Evolutionary conservation across 2,888 invertebrate species (phyloP).

Genomic region (Limnephilus auricula): DNA sequence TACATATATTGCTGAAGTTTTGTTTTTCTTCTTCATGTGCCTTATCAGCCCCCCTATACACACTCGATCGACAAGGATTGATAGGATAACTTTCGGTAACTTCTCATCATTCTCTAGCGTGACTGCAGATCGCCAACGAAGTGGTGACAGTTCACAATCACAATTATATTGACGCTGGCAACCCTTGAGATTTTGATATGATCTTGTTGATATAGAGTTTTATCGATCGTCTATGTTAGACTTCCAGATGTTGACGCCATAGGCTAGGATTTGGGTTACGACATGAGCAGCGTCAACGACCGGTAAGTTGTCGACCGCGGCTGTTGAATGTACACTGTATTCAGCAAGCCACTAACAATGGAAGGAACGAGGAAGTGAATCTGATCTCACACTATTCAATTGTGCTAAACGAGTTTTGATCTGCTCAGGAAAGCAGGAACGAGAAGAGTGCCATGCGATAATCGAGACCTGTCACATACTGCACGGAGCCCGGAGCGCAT

Average conservation of each 20-base stretch:
- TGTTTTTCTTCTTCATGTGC: too few relatives aligned
- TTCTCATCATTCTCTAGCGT: too few relatives aligned
- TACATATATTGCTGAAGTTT: too few relatives aligned
- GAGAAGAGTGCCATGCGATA: neutral
- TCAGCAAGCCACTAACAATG: conserved; percentile 33
- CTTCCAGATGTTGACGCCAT: conserved; percentile 2
- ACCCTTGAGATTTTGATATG: too few relatives aligned
- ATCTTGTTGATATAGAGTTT: too few relatives aligned
- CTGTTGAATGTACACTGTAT: neutral
- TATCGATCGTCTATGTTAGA: too few relatives aligned
- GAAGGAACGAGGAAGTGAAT: conserved; percentile 37
- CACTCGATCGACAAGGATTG: too few relatives aligned
- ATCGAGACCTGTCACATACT: neutral
- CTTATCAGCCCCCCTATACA: too few relatives aligned
- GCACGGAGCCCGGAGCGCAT: neutral
- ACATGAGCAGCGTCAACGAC: conserved; percentile 11
- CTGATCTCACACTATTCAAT: conserved; percentile 42
- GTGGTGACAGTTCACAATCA: too few relatives aligned
- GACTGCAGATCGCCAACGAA: too few relatives aligned
- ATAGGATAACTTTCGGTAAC: too few relatives aligned
- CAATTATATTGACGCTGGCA: too few relatives aligned
- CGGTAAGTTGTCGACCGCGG: conserved; percentile 19
- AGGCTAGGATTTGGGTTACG: conserved; percentile 22
- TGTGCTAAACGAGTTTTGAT: conserved; percentile 45
- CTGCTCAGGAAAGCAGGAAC: conserved; percentile 20